A percentile compares a stretch with the other conserved stretches of the same genome.
Evolutionary conservation across 2,113 vertebrate genomes (phyloP).

Genomic region (Piaya cayana): DNA sequence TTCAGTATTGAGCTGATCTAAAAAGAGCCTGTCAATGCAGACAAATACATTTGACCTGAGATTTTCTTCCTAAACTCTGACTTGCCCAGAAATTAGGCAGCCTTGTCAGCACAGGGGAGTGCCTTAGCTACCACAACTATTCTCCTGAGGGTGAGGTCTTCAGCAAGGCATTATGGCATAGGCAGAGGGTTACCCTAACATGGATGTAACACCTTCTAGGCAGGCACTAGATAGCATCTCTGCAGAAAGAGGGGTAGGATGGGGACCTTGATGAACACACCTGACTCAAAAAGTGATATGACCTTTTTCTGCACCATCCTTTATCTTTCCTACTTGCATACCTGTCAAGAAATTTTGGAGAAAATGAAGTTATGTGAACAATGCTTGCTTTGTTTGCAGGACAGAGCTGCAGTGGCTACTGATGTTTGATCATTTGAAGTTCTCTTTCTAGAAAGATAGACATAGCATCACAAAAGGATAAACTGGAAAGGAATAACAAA

Average conservation of each 20-base stretch:
- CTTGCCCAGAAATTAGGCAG: neutral
- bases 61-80: neutral
- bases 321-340: neutral
- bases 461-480: neutral
- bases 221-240: neutral
- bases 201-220: neutral
- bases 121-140: neutral
- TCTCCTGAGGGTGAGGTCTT: neutral
- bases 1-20: neutral
- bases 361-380: neutral
- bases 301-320: neutral
- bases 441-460: neutral
- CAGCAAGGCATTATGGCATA: neutral
- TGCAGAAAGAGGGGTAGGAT: neutral
- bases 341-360: rapidly evolving
- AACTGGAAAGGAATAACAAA: neutral
- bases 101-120: neutral
- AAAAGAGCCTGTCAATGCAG: neutral
- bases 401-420: neutral
- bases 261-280: neutral
- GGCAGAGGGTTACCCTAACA: neutral
- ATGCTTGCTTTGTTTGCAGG: neutral
- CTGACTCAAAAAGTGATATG: neutral
- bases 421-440: neutral
- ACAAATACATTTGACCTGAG: neutral